These are phyloP conservation scores for Odocoileus hemionus DNA, from an alignment of 2,113 vertebrate genomes.

Conservation along the genomic window DNA sequence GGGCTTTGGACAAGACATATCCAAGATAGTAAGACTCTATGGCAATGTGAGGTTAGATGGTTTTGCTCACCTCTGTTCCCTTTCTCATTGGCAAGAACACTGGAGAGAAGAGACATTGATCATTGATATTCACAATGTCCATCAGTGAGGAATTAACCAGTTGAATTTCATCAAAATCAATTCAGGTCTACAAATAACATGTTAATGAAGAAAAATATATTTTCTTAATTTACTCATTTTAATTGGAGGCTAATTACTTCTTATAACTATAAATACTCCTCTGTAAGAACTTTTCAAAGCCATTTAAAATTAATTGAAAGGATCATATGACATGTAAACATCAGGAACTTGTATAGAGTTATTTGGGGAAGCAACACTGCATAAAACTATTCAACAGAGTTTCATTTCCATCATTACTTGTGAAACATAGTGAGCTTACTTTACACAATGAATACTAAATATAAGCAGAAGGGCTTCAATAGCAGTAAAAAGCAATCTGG, in stretches of 20 bases:
- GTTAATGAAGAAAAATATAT: not conserved
- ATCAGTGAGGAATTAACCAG: not conserved
- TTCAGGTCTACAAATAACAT: slow-evolving; percentile 6
- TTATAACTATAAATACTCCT: not conserved
- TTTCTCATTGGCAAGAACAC: not conserved
- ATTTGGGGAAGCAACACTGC: not conserved
- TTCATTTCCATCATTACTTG: not conserved
- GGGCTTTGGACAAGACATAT: not conserved
- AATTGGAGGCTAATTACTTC: not conserved
- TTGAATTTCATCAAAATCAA: not conserved
- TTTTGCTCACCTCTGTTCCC: not conserved
- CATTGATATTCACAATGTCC: not conserved
- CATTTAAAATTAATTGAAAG: not conserved
- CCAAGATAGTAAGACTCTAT: not conserved
- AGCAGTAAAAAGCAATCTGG: not conserved
- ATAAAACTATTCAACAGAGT: not conserved
- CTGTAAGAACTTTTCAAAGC: not conserved
- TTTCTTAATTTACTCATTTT: not conserved
- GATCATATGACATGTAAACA: not conserved
- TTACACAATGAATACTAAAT: not conserved
- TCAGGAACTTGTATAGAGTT: not conserved
- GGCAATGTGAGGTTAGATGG: not conserved
- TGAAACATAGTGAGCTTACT: not conserved
- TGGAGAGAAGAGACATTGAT: not conserved
- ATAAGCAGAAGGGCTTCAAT: not conserved